Evolutionary conservation across 1,140 invertebrate genomes (phyloP), one percentile per base, ranked within the genome.

Genomic region (Hyphantria cunea): DNA sequence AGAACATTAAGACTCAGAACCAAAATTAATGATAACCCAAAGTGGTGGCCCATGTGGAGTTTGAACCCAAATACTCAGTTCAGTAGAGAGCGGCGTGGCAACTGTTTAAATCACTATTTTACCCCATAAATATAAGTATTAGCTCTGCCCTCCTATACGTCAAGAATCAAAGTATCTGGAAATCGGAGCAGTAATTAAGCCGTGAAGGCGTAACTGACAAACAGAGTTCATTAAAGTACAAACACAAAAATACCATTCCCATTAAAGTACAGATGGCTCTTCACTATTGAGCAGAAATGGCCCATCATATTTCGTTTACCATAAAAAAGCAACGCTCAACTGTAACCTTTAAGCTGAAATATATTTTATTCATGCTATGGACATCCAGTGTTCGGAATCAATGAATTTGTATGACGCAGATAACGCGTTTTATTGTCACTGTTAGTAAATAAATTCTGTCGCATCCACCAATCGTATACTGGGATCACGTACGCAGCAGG

Each of bases 401-500:
- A 82, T 78, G 76, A 78, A 83, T 79, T 79, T 76, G 72, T 77
- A 77, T 76, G 74, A 76, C 70, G 71, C 65, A 74, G 73, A 79
- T 76, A 78, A 75, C 78, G 68, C 70, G 59, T 72, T 77, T 72
- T 81, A 82, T 80, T 82, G 79, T 82, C 79, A 78, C 69, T 74
- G 75, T 76, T 73, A 70, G 70, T 79, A 78, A 80, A 84, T 84
- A 86, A 82, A 84, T 83, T 78, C 62, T 61, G 62, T 77, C 72
- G 70, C 71, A 71, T 81, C 51, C 64, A 79, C 72, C 76, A 82
- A 84, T 85, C 83, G 76, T 82, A 83, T 82, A 84, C 76, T 56
- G 78, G 72, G 78, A 83, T 87, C 86, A 87, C 86, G 86, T 87
- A 87, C 86, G 86, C 86, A 71, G 63, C 61, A 49, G 52, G 66